phyloP scores from a whole-genome alignment of 2,888 invertebrate species.

The Ophioninae sp. region DNA sequence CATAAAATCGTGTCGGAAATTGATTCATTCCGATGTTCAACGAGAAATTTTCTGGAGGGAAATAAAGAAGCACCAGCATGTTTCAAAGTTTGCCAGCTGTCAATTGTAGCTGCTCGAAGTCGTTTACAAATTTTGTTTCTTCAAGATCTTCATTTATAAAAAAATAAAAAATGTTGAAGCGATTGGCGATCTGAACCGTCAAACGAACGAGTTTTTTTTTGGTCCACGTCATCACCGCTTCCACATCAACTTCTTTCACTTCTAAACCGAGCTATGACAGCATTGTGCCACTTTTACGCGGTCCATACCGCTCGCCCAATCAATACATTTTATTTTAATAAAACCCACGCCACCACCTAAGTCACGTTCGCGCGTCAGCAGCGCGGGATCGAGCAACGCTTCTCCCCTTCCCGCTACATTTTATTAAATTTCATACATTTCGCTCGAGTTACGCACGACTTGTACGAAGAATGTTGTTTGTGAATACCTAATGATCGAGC shows the following conservation, averaged over 20 bases:
- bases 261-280: constrained; percentile 1
- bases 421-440: not conserved
- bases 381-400: not conserved
- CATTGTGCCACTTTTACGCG: constrained; percentile 26
- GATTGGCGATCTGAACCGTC: not conserved
- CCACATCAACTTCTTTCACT: constrained; percentile 19
- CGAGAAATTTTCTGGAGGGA: not conserved
- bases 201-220: not conserved
- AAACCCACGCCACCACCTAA: constrained; percentile 20
- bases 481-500: not conserved
- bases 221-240: not conserved
- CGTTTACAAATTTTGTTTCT: not conserved
- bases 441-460: not conserved
- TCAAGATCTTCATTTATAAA: not conserved
- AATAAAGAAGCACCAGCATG: not conserved
- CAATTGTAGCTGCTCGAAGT: not conserved
- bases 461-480: not conserved
- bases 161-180: not conserved
- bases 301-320: not conserved
- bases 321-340: constrained; percentile 8
- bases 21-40: not conserved
- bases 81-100: not conserved
- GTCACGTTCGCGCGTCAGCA: constrained; percentile 1
- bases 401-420: not conserved
- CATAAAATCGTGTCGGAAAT: not conserved